Evolutionary conservation across 2,797 vertebrate species (phyloP).

Genomic region (Parotocinclus haroldoi): DNA sequence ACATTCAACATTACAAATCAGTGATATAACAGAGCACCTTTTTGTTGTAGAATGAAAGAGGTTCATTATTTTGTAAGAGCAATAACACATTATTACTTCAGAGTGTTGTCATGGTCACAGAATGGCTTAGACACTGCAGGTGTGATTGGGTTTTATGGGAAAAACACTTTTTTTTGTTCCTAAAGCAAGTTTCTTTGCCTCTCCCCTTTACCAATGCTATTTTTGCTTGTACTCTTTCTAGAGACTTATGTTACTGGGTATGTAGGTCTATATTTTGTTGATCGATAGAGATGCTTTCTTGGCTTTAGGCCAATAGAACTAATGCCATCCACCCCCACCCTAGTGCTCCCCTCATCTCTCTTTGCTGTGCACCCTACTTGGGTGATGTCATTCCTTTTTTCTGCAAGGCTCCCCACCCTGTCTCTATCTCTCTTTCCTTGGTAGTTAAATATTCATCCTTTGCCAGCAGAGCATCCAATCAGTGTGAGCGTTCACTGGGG

Average conservation of each 20-base stretch:
- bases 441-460: slow-evolving; percentile 79
- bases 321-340: slow-evolving; percentile 75
- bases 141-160: not conserved
- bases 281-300: slow-evolving; percentile 71
- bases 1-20: not conserved
- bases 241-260: slow-evolving; percentile 22
- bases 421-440: slow-evolving; percentile 68
- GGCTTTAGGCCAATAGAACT: slow-evolving; percentile 77
- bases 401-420: slow-evolving; percentile 83
- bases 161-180: too few species aligned
- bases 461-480: slow-evolving; percentile 84
- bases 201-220: slow-evolving; percentile 8
- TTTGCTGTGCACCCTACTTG: slow-evolving; percentile 77
- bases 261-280: slow-evolving; percentile 39
- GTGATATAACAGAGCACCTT: slow-evolving; percentile 1
- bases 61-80: not conserved
- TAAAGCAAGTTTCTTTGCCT: too few species aligned
- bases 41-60: not conserved
- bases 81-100: not conserved
- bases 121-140: not conserved
- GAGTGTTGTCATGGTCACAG: too few species aligned
- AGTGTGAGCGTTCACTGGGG: slow-evolving; percentile 77
- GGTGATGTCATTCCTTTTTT: slow-evolving; percentile 99
- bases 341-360: slow-evolving; percentile 52
- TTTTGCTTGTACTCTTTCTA: slow-evolving; percentile 24